phyloP scores from a whole-genome alignment of 1,140 invertebrate genomes.

The Schlechtendalia chinensis region DNA sequence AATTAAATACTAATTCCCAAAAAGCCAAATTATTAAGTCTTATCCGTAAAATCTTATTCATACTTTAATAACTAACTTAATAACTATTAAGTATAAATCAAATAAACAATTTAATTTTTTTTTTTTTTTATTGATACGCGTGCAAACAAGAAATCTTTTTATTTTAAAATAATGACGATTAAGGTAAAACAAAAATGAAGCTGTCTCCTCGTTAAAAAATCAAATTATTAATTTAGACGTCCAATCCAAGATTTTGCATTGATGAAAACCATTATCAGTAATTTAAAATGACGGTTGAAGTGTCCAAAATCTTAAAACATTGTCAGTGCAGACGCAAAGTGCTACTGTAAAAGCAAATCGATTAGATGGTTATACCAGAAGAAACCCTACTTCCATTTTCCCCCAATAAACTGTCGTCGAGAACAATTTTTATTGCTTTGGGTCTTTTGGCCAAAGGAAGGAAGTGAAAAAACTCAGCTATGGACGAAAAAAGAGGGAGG shows the following conservation, averaged over 20 bases:
- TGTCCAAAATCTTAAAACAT: not conserved
- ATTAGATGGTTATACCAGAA: constrained; percentile 34
- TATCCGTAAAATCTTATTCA: no score
- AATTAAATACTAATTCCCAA: no score
- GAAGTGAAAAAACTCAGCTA: constrained; percentile 26
- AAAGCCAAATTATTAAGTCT: no score
- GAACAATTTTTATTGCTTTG: constrained; percentile 43
- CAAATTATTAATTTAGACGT: not conserved
- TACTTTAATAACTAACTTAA: no score
- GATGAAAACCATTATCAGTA: not conserved
- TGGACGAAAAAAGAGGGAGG: constrained; percentile 1
- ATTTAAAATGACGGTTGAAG: constrained; percentile 13
- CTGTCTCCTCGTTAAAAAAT: not conserved
- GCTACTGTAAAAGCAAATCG: constrained; percentile 26
- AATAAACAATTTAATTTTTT: no score
- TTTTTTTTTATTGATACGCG: no score
- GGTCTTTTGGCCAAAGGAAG: constrained; percentile 6
- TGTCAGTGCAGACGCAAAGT: not conserved
- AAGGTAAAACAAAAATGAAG: no score
- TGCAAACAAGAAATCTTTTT: no score
- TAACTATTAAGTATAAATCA: no score
- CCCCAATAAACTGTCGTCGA: constrained; percentile 26
- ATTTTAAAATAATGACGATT: no score
- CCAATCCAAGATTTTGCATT: not conserved
- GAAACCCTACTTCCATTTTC: not conserved